A percentile compares a stretch with the other conserved stretches of the same genome.
Conservation (phyloP, 2,797 vertebrate genomes). For the Streptopelia turtur region DNA sequence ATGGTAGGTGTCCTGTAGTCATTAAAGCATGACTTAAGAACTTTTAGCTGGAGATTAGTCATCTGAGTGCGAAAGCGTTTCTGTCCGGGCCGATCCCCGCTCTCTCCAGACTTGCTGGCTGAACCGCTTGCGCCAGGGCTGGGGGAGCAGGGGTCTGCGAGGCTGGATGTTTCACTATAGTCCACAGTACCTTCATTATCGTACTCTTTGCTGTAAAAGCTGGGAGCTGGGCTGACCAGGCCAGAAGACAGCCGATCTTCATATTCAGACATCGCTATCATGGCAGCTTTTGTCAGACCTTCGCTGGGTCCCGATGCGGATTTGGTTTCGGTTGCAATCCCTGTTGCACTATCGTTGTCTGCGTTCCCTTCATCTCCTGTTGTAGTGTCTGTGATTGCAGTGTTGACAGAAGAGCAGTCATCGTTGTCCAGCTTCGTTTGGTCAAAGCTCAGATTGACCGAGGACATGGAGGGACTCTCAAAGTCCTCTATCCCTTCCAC, state of each 20-base stretch:
- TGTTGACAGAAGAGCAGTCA: slow-evolving; percentile 99
- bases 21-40: slow-evolving; percentile 98
- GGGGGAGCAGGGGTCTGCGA: slow-evolving; percentile 97
- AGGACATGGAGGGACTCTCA: slow-evolving; percentile 94
- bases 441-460: slow-evolving; percentile 95
- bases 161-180: slow-evolving; percentile 98
- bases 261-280: slow-evolving; percentile 89
- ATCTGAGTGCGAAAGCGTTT: slow-evolving; percentile 99
- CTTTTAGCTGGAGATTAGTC: slow-evolving; percentile 98
- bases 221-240: slow-evolving; percentile 96
- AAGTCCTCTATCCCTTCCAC: slow-evolving; percentile 98
- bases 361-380: slow-evolving; percentile 97
- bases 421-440: slow-evolving; percentile 96
- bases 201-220: slow-evolving; percentile 95
- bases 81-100: slow-evolving; percentile 95
- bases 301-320: slow-evolving; percentile 87
- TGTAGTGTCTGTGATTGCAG: slow-evolving; percentile 97
- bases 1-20: slow-evolving; percentile 99
- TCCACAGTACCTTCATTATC: slow-evolving; percentile 97
- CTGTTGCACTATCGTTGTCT: slow-evolving; percentile 94
- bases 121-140: slow-evolving; percentile 92
- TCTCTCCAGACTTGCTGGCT: slow-evolving; percentile 91
- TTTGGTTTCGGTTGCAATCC: slow-evolving; percentile 84
- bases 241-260: slow-evolving; percentile 98
- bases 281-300: slow-evolving; percentile 91